Evolutionary conservation across 2,797 vertebrate genomes (phyloP).

Genomic region (Alosa sapidissima): DNA sequence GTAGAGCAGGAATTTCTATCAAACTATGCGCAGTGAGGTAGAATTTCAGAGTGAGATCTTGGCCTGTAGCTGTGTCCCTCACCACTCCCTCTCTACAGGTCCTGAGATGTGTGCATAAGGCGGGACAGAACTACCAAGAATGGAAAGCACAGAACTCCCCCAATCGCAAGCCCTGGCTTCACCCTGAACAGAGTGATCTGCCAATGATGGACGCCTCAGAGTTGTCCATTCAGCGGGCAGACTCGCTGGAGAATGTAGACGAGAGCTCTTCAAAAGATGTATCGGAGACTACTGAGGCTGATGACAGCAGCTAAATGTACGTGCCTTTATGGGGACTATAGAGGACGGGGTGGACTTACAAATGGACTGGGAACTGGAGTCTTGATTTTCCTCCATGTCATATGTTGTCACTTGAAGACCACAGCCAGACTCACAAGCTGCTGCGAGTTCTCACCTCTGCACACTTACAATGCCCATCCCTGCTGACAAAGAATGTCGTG

Average conservation of each 20-base stretch:
- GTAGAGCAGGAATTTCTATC: conserved; percentile 41
- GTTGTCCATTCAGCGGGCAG: conserved; percentile 72
- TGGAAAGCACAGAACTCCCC: conserved; percentile 76
- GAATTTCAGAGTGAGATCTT: not conserved
- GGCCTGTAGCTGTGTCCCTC: conserved; percentile 13
- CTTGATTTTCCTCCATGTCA: not conserved
- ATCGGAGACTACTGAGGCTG: conserved; percentile 58
- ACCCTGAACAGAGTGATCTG: conserved; percentile 74
- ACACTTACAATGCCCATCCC: not conserved
- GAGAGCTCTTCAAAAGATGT: conserved; percentile 63
- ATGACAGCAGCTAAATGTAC: conserved; percentile 65
- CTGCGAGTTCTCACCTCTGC: not conserved
- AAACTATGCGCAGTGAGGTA: not conserved
- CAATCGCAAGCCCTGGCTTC: conserved; percentile 74
- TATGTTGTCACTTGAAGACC: not conserved
- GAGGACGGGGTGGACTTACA: not conserved
- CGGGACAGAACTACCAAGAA: conserved; percentile 68
- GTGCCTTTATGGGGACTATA: not conserved
- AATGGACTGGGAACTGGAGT: not conserved
- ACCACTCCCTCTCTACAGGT: conserved; percentile 64
- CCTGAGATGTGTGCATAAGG: conserved; percentile 73
- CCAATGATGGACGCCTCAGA: conserved; percentile 68
- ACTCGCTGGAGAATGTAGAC: conserved; percentile 77
- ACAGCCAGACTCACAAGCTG: not conserved
- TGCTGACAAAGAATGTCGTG: not conserved